phyloP scores from a whole-genome alignment of 2,888 invertebrate species.

The Neoscelio sp. region DNA sequence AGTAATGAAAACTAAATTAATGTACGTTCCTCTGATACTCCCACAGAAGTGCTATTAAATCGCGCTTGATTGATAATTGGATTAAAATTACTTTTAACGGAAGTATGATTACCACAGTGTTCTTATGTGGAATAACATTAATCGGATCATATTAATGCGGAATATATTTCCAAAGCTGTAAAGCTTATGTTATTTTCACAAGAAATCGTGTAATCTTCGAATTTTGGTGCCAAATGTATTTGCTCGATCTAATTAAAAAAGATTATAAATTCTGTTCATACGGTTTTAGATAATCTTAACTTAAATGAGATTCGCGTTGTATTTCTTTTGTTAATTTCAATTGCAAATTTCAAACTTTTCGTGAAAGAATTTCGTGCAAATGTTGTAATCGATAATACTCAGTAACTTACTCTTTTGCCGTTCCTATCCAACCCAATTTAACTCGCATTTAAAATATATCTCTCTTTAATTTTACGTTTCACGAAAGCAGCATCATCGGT shows the following conservation, averaged over 20 bases:
- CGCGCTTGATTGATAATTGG: conserved; percentile 13
- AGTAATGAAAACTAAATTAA: conserved; percentile 13
- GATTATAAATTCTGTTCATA: too few species aligned
- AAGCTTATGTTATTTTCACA: too few species aligned
- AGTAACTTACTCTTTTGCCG: not conserved
- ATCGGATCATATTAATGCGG: too few species aligned
- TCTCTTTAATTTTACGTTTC: conserved; percentile 2
- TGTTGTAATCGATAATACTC: conserved; percentile 6
- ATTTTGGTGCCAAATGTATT: too few species aligned
- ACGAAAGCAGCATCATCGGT: not conserved
- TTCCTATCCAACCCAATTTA: not conserved
- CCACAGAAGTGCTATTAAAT: conserved; percentile 14
- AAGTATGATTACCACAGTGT: not conserved
- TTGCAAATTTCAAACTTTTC: too few species aligned
- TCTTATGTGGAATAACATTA: not conserved
- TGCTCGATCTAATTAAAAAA: too few species aligned
- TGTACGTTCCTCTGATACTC: not conserved
- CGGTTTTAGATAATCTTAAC: too few species aligned
- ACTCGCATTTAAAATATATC: conserved; percentile 11
- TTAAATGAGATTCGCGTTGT: too few species aligned
- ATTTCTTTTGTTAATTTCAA: too few species aligned
- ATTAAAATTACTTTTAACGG: conserved; percentile 21
- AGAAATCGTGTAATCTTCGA: too few species aligned
- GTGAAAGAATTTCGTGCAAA: conserved; percentile 6
- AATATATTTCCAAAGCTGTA: too few species aligned